A percentile compares a stretch with the other conserved stretches of the same genome.
phyloP scores from a whole-genome alignment of 2,797 vertebrate genomes.

The Halcyon badia region DNA sequence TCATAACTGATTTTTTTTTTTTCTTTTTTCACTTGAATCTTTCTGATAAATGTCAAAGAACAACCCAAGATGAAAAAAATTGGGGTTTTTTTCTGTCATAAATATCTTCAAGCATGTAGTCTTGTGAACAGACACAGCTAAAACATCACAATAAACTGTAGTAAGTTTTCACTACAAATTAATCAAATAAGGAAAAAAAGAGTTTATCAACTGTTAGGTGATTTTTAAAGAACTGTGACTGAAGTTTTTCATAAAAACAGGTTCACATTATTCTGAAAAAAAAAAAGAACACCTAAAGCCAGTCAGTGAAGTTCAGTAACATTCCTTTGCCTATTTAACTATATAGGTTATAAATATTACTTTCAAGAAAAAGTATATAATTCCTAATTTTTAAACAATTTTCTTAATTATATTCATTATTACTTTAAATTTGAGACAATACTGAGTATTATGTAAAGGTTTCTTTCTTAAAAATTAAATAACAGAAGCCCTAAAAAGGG shows the following conservation, averaged over 20 bases:
- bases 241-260: not conserved
- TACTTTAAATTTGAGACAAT: not conserved
- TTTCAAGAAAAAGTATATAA: not conserved
- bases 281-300: not conserved
- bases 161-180: too few relatives aligned
- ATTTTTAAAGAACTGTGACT: too few relatives aligned
- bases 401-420: not conserved
- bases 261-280: not conserved
- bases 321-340: not conserved
- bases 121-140: too few relatives aligned
- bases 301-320: not conserved
- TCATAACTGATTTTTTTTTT: not conserved
- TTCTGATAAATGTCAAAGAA: not conserved
- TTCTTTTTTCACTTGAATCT: not conserved
- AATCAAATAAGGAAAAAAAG: too few relatives aligned
- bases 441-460: rapidly evolving
- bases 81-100: rapidly evolving
- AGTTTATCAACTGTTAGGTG: too few relatives aligned
- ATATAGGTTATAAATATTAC: not conserved
- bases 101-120: not conserved
- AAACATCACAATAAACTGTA: too few relatives aligned
- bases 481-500: not conserved
- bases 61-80: not conserved
- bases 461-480: not conserved
- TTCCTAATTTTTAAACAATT: not conserved